Conservation (phyloP, 2,797 vertebrate species). For the Calcarius lapponicus region DNA sequence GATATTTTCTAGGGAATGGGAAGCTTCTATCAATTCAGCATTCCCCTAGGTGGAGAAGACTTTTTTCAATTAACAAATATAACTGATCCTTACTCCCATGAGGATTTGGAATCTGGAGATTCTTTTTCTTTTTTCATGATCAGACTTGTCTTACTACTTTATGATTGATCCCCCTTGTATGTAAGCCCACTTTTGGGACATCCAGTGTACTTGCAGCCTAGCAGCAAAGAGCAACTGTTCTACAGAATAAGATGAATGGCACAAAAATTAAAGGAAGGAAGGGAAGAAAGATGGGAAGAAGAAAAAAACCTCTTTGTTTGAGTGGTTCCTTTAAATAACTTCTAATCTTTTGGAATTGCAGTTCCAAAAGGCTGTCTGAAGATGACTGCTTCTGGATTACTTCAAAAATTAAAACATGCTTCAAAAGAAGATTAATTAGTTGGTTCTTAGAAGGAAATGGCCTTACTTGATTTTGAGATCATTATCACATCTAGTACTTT, state of each 20-base stretch:
- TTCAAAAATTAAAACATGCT: neutral
- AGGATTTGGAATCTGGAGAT: neutral
- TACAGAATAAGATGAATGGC: neutral
- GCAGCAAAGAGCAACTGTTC: neutral
- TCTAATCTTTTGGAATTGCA: neutral
- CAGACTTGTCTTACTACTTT: neutral
- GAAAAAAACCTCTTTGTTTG: rapidly evolving
- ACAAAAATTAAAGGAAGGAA: neutral
- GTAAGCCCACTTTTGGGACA: neutral
- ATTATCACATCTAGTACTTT: neutral
- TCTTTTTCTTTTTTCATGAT: neutral
- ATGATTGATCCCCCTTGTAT: neutral
- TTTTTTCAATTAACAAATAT: neutral
- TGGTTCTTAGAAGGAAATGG: neutral
- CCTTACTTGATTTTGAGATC: neutral
- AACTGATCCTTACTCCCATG: neutral
- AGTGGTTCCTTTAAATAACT: neutral
- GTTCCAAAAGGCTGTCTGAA: neutral
- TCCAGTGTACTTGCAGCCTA: neutral
- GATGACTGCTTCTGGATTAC: neutral
- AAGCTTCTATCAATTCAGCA: neutral
- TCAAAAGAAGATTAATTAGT: neutral
- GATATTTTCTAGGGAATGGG: neutral
- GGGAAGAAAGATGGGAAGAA: neutral
- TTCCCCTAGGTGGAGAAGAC: neutral